Base-by-base conservation (phyloP, 1,140 invertebrate genomes). In the Dinoponera quadriceps region DNA sequence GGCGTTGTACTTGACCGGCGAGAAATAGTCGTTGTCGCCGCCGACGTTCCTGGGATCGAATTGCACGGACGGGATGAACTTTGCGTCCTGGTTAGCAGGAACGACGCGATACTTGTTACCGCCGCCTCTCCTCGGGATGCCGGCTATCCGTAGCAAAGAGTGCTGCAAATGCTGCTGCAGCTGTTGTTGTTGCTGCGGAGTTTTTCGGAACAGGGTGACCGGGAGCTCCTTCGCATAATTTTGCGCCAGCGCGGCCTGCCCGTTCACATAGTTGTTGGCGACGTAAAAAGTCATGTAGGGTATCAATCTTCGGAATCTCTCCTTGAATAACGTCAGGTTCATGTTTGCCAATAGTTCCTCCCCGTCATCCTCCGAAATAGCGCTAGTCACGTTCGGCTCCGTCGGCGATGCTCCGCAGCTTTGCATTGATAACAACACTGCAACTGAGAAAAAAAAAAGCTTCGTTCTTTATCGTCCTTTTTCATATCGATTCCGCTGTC, bases 241-340 rank as follows among this genome's bases (percentile, higher is more conserved):
- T 11, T 84, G 85, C 4, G 29, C 9, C 0, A 51, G 9, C 20
- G 63, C 14, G 0, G 18, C 20, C 7, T 85, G 83, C 0, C 54
- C 29, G 72, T 87, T 90, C 0, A 92, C 85, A 89, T 95, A 95
- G 86, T 96, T 95, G 77, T 96, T 96, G 1, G 96, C 95, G 22
- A 97, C 94, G 90, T 97, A 97, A 91, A 96, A 97, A 48, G 96
- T 97, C 95, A 97, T 97, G 90, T 97, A 97, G 1, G 97, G 97
- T 89, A 98, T 96, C 55, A 97, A 91, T 66, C 97, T 95, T 85
- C 97, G 95, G 88, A 96, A 96, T 55, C 97, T 95, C 92, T 97
- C 96, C 80, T 95, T 96, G 60, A 93, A 91, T 44, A 91, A 88
- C 14, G 83, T 89, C 0, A 93, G 77, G 9, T 91, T 89, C 20